phyloP scores from a whole-genome alignment of 2,797 vertebrate genomes.

The Dendrocincla fuliginosa region DNA sequence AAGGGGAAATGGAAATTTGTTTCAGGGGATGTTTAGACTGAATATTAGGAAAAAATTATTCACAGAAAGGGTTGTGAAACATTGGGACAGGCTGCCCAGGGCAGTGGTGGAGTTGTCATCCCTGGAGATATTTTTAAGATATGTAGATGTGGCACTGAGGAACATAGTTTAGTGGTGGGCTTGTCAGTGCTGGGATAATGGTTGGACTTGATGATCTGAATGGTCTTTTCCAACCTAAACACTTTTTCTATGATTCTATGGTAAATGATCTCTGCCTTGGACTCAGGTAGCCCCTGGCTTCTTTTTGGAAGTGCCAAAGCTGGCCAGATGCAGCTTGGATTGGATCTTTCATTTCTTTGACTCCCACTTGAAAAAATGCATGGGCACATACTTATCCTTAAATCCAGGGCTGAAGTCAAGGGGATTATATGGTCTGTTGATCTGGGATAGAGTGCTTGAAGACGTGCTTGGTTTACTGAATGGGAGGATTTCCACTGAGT shows the following conservation, averaged over 20 bases:
- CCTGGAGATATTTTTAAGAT: not conserved
- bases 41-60: not conserved
- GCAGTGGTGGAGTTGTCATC: not conserved
- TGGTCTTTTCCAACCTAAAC: not conserved
- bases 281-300: rapidly evolving
- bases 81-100: not conserved
- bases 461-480: not conserved
- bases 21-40: not conserved
- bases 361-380: not conserved
- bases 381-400: not conserved
- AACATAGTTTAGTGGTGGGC: not conserved
- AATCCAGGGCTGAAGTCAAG: not conserved
- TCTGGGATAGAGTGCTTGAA: not conserved
- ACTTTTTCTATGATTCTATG: not conserved
- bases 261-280: not conserved
- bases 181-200: not conserved
- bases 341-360: not conserved
- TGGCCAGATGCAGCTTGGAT: not conserved
- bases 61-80: not conserved
- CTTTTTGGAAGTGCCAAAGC: not conserved
- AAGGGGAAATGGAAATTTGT: not conserved
- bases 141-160: not conserved
- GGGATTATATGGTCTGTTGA: not conserved
- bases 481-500: not conserved
- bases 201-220: not conserved